Conservation (phyloP, 2,797 vertebrate species). For the Hippocampus kuda region DNA sequence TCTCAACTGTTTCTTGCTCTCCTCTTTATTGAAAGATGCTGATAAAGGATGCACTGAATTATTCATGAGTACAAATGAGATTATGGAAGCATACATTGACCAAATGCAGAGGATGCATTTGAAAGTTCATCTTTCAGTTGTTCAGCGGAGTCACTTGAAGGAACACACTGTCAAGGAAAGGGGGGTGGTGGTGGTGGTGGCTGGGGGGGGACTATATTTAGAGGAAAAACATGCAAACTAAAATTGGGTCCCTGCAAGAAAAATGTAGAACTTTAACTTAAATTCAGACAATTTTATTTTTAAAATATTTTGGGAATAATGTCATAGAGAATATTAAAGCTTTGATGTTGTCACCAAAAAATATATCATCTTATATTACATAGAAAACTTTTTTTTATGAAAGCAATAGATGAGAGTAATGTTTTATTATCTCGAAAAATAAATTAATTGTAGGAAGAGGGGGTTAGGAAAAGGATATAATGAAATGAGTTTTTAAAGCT, state of each 20-base stretch:
- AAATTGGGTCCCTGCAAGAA: neutral
- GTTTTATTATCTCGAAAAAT: neutral
- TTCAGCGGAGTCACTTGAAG: neutral
- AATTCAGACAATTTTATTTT: neutral
- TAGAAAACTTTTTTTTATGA: too few relatives aligned
- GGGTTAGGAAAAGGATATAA: too few relatives aligned
- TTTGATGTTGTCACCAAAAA: neutral
- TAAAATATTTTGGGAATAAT: neutral
- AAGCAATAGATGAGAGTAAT: neutral
- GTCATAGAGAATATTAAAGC: neutral
- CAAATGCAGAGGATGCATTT: neutral
- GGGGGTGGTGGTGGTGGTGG: accelerated
- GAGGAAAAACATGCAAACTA: neutral
- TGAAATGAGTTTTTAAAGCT: too few relatives aligned
- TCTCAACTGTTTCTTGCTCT: neutral
- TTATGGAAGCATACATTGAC: neutral
- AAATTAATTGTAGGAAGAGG: too few relatives aligned
- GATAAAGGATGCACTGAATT: slow-evolving; percentile 5
- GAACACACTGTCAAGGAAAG: neutral
- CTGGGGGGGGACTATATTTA: neutral
- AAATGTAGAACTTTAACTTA: neutral
- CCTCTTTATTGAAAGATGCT: slow-evolving; percentile 8
- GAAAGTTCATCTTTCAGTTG: neutral
- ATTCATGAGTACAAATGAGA: slow-evolving; percentile 9
- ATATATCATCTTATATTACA: too few relatives aligned